Percentiles rank a stretch among this genome's conserved stretches.
Conservation (phyloP, 2,888 invertebrate species). For the Chymomyza caudatula region DNA sequence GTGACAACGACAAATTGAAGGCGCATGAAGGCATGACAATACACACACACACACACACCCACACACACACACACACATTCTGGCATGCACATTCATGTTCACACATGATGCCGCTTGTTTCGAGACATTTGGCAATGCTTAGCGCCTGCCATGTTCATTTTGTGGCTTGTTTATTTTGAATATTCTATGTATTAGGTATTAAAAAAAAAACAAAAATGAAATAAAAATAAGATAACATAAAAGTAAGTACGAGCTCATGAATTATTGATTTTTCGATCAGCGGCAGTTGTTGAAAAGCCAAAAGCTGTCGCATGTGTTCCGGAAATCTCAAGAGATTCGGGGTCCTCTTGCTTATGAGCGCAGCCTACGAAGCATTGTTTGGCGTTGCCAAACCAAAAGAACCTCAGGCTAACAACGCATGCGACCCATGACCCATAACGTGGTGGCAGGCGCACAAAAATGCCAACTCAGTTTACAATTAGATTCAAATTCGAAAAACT, state of each 20-base stretch:
- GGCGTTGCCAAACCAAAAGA: background rate
- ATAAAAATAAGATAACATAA: background rate
- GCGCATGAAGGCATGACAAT: slow-evolving; percentile 16
- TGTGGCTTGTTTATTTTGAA: slow-evolving; percentile 66
- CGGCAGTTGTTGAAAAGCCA: slow-evolving; percentile 3
- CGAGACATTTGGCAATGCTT: slow-evolving; percentile 28
- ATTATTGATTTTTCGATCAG: slow-evolving; percentile 71
- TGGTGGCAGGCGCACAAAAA: background rate
- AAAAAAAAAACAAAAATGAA: background rate
- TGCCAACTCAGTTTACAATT: background rate
- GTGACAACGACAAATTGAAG: slow-evolving; percentile 50
- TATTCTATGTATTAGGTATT: slow-evolving; percentile 31
- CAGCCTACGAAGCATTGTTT: background rate
- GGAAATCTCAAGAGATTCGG: background rate
- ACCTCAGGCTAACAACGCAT: background rate
- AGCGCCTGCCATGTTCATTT: slow-evolving; percentile 57
- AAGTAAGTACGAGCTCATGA: slow-evolving; percentile 40
- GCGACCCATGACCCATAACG: background rate
- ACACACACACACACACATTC: background rate
- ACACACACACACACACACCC: background rate
- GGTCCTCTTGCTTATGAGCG: background rate
- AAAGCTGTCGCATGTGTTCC: background rate
- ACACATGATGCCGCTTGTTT: background rate
- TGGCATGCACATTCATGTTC: background rate
- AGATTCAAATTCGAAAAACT: too few species aligned